Conservation (phyloP, 2,888 invertebrate species). For the Neoaliturus tenellus region DNA sequence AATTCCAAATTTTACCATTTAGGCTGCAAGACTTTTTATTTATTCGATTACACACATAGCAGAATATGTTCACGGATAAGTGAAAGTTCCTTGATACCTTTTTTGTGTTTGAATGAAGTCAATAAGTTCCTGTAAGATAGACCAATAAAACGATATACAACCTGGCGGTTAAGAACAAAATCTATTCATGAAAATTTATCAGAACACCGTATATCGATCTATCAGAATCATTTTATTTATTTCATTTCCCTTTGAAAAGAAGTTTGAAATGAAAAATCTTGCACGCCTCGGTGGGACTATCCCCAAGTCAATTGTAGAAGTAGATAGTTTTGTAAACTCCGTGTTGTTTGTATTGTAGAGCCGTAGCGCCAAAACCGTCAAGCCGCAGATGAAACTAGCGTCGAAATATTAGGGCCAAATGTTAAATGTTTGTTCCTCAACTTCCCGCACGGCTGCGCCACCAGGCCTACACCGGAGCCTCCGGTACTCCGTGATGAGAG, state of each 20-base stretch:
- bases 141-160: no score
- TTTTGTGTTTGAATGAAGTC: no score
- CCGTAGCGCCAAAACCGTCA: neutral
- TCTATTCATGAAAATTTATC: no score
- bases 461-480: neutral
- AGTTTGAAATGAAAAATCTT: slow-evolving; percentile 22
- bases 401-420: slow-evolving; percentile 43
- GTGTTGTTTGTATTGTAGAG: slow-evolving; percentile 14
- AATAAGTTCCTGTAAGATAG: no score
- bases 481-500: neutral
- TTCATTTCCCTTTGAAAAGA: neutral
- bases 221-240: no score
- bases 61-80: no score
- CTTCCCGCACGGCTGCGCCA: neutral
- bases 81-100: no score
- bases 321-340: slow-evolving; percentile 36
- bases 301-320: slow-evolving; percentile 48
- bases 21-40: no score
- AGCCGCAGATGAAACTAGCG: neutral
- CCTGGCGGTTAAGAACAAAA: no score
- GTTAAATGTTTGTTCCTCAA: slow-evolving; percentile 6
- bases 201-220: no score
- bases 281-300: slow-evolving; percentile 20
- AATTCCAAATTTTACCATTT: no score
- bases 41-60: no score